Evolutionary conservation across 2,113 vertebrate genomes (phyloP).

Genomic region (Rhodinocichla rosea): DNA sequence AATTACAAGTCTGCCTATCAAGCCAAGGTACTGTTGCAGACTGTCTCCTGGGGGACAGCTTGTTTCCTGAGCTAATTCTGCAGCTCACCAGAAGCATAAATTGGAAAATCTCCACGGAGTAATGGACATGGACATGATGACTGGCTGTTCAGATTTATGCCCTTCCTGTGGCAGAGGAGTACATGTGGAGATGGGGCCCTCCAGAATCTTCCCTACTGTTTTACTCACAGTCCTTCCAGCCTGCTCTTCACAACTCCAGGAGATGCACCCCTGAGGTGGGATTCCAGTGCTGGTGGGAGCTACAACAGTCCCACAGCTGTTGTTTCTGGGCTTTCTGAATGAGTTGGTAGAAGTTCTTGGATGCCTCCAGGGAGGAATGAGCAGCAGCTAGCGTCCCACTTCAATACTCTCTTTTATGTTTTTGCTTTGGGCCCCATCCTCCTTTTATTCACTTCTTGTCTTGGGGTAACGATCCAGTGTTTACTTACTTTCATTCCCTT

Average conservation of each 20-base stretch:
- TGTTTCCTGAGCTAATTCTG: background rate
- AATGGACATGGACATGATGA: background rate
- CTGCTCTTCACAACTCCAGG: background rate
- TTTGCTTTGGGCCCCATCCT: background rate
- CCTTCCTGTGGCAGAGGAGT: background rate
- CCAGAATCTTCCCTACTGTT: background rate
- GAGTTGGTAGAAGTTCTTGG: background rate
- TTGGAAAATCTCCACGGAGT: background rate
- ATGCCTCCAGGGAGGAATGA: background rate
- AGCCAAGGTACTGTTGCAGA: background rate
- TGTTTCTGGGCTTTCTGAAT: background rate
- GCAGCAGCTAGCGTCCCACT: background rate
- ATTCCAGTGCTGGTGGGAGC: background rate
- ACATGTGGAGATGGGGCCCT: background rate
- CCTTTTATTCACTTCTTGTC: background rate
- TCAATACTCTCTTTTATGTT: background rate
- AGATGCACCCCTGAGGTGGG: background rate
- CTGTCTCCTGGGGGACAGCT: background rate
- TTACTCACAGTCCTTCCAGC: background rate
- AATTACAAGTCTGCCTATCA: background rate
- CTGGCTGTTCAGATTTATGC: background rate
- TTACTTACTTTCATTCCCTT: background rate
- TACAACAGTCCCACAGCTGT: background rate
- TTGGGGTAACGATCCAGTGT: background rate
- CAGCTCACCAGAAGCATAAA: background rate